Conservation (phyloP, 2,113 vertebrate species). For the Galemys pyrenaicus region DNA sequence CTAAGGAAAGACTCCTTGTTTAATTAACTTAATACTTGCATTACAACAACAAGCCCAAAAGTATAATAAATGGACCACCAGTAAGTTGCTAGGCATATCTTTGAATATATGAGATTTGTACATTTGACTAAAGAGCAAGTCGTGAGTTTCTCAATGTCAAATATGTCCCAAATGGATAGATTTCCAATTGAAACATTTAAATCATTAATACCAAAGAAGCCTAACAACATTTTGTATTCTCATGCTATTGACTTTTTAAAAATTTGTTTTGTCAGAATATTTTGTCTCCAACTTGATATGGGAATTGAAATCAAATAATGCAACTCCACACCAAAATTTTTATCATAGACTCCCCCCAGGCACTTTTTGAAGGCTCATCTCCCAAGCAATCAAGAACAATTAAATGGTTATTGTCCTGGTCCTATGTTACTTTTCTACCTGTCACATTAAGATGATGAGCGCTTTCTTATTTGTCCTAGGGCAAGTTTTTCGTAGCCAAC, state of each 20-base stretch:
- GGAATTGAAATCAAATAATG: conserved; percentile 9
- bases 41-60: not conserved
- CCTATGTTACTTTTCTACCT: conserved; percentile 11
- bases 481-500: conserved; percentile 24
- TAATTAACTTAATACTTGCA: not conserved
- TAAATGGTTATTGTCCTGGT: conserved; percentile 49
- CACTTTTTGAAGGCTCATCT: conserved; percentile 5
- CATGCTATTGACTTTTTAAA: not conserved
- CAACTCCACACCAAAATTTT: not conserved
- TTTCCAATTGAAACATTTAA: not conserved
- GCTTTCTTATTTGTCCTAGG: conserved; percentile 33
- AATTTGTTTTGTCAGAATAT: not conserved
- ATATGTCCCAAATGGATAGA: not conserved
- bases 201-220: conserved; percentile 8
- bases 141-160: conserved; percentile 35
- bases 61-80: not conserved
- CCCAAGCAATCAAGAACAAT: conserved; percentile 56
- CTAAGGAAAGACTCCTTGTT: not conserved
- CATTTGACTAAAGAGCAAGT: not conserved
- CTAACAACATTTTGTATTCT: not conserved
- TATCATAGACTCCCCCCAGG: not conserved
- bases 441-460: conserved; percentile 55
- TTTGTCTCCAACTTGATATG: conserved; percentile 23
- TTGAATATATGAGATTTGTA: not conserved
- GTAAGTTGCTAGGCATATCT: not conserved